These are phyloP conservation scores for Syrista parreyssii DNA, from an alignment of 2,888 invertebrate genomes.

Conservation along the genomic window DNA sequence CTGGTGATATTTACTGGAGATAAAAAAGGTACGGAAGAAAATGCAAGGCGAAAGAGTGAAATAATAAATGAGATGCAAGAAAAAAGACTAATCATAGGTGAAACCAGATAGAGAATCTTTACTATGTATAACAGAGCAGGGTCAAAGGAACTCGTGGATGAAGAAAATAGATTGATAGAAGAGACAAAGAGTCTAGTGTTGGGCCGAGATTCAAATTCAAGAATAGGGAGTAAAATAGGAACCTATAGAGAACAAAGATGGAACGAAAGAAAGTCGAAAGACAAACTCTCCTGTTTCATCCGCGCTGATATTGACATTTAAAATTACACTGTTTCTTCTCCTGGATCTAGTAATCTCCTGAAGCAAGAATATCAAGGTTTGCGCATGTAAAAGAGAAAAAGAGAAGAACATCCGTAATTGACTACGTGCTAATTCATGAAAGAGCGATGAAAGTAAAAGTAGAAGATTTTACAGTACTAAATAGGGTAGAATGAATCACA, in stretches of 20 bases:
- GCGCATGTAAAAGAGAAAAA: background rate
- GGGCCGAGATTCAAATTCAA: background rate
- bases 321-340: too few relatives aligned
- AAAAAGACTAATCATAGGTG: too few relatives aligned
- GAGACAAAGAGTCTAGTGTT: background rate
- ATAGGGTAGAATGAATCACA: background rate
- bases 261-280: constrained; percentile 4
- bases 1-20: too few relatives aligned
- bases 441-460: background rate
- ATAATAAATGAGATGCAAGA: too few relatives aligned
- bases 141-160: background rate
- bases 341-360: constrained; percentile 3
- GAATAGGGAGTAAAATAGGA: background rate
- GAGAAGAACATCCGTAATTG: background rate
- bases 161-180: background rate
- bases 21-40: too few relatives aligned
- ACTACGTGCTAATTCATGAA: background rate
- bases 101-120: too few relatives aligned
- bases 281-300: too few relatives aligned
- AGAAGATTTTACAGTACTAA: background rate
- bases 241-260: background rate
- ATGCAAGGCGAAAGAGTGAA: too few relatives aligned
- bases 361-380: constrained; percentile 10
- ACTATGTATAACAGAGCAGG: too few relatives aligned
- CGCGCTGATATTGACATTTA: too few relatives aligned